Percentiles rank a stretch among this genome's conserved stretches.
These are phyloP conservation scores for Pangasius mekongensis DNA, from an alignment of 2,797 vertebrate species.

Conservation along the genomic window DNA sequence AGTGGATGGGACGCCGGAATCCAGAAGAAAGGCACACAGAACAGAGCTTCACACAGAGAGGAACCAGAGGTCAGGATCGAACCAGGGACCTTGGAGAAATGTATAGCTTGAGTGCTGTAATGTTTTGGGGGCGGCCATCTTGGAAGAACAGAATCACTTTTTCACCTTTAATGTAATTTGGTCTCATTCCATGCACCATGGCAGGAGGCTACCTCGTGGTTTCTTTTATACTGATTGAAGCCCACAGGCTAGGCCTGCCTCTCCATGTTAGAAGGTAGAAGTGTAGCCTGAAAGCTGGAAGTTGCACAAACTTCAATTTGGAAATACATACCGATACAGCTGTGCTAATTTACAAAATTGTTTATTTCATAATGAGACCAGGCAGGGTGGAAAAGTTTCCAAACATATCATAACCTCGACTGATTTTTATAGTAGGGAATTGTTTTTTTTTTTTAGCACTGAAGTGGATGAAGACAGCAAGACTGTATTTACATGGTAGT, in stretches of 20 bases:
- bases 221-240: background rate
- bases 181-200: background rate
- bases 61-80: background rate
- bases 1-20: background rate
- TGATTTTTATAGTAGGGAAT: background rate
- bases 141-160: background rate
- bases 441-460: background rate
- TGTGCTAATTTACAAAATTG: background rate
- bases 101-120: background rate
- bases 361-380: background rate
- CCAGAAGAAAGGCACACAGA: background rate
- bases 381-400: background rate
- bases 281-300: background rate
- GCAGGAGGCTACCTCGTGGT: background rate
- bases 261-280: background rate
- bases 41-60: background rate
- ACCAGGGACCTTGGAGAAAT: background rate
- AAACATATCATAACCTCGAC: background rate
- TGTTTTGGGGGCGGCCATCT: background rate
- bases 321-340: background rate
- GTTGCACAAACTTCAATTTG: background rate
- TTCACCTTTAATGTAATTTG: background rate
- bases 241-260: background rate
- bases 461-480: background rate
- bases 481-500: background rate